These are phyloP conservation scores for Nannobrachium achirus DNA, from an alignment of 2,113 vertebrate genomes.

Conservation along the genomic window DNA sequence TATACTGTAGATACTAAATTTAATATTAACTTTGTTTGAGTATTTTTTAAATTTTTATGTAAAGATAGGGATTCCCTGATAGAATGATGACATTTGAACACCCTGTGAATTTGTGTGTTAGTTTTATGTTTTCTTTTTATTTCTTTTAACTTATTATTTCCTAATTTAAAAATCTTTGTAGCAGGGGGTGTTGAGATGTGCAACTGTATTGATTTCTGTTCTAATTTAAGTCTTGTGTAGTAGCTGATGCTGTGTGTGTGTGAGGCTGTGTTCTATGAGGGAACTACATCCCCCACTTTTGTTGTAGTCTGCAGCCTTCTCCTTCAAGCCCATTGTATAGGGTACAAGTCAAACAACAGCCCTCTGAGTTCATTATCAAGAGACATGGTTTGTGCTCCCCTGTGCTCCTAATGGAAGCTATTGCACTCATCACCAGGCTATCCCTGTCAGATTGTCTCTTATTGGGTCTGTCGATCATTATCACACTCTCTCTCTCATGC, in stretches of 20 bases:
- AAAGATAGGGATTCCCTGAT: slow-evolving; percentile 27
- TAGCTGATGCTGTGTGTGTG: slow-evolving; percentile 8
- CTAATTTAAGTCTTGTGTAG: neutral
- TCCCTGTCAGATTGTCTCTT: slow-evolving; percentile 68
- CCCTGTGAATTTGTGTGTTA: neutral
- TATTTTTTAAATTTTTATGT: slow-evolving; percentile 13
- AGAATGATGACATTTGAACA: slow-evolving; percentile 11
- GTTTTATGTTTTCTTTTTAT: slow-evolving; percentile 5
- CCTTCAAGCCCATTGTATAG: slow-evolving; percentile 35
- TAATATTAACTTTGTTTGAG: no score
- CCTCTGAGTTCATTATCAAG: slow-evolving; percentile 65
- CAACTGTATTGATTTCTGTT: neutral
- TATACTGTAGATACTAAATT: no score
- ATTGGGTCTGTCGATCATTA: slow-evolving; percentile 76
- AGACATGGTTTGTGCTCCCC: slow-evolving; percentile 60
- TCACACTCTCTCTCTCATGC: slow-evolving; percentile 44
- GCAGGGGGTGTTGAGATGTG: neutral
- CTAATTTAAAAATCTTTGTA: neutral
- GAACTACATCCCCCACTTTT: slow-evolving; percentile 10
- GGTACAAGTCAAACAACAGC: slow-evolving; percentile 44
- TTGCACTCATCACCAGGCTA: slow-evolving; percentile 54
- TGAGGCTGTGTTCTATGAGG: neutral
- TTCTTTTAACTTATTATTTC: neutral
- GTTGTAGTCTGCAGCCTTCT: slow-evolving; percentile 13
- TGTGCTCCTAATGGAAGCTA: slow-evolving; percentile 64